Percentiles rank a stretch among this genome's conserved stretches.
Evolutionary conservation across 2,113 vertebrate genomes (phyloP).

Genomic region (Castor canadensis): DNA sequence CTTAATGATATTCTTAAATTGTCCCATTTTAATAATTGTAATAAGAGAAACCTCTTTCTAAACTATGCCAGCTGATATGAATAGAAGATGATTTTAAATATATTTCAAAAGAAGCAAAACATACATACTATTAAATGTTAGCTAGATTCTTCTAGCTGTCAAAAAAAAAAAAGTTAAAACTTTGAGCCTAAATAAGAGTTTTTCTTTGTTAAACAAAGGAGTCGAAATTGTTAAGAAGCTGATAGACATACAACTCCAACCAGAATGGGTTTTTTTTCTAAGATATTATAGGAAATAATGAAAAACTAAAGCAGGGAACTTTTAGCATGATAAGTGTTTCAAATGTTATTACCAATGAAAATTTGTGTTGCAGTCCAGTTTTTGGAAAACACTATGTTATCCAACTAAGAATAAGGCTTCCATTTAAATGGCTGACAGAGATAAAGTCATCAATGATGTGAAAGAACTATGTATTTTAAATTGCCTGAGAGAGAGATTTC

Average conservation of each 20-base stretch:
- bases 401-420: neutral
- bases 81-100: neutral
- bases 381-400: neutral
- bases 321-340: neutral
- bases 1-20: neutral
- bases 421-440: neutral
- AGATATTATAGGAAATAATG: neutral
- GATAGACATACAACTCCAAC: neutral
- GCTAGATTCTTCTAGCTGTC: neutral
- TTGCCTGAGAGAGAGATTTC: neutral
- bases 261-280: neutral
- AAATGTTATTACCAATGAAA: neutral
- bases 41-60: neutral
- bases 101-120: neutral
- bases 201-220: conserved; percentile 7
- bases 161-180: neutral
- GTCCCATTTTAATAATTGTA: neutral
- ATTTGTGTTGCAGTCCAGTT: neutral
- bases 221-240: neutral
- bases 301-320: neutral
- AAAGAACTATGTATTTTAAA: neutral
- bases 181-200: neutral
- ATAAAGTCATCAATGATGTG: neutral
- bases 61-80: neutral
- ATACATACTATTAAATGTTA: neutral